Conservation (phyloP, 2,797 vertebrate species). For the Rhinogobio ventralis region DNA sequence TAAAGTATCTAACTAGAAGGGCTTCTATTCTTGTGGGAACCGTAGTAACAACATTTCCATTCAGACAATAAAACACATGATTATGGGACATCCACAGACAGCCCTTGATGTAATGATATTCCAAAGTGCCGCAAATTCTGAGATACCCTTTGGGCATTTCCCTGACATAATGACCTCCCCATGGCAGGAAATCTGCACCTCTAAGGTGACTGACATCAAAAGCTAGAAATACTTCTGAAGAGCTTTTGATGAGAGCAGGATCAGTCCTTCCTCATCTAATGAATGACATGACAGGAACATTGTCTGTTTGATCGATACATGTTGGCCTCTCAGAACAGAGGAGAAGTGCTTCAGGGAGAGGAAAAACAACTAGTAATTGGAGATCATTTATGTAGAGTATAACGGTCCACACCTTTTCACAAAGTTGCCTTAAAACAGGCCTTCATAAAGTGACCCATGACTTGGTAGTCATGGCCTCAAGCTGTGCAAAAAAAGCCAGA, state of each 20-base stretch:
- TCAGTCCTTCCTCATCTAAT: conserved; percentile 16
- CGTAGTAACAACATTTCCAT: conserved; percentile 20
- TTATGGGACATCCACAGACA: conserved; percentile 11
- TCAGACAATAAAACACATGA: conserved; percentile 22
- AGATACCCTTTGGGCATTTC: background rate
- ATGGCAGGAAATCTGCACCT: background rate
- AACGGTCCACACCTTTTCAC: background rate
- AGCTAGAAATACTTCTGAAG: background rate
- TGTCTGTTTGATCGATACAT: conserved; percentile 14
- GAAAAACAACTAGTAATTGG: conserved; percentile 10
- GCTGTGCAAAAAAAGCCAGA: background rate
- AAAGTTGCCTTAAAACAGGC: background rate
- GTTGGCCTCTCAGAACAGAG: background rate
- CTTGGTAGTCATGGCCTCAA: background rate
- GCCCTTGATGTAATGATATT: background rate
- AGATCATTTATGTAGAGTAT: background rate
- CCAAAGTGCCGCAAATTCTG: background rate
- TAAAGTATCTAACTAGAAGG: background rate
- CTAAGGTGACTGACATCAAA: background rate
- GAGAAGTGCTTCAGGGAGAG: background rate
- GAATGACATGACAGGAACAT: conserved; percentile 9
- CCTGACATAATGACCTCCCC: background rate
- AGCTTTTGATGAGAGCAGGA: background rate
- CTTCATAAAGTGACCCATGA: background rate
- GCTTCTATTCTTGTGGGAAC: background rate